Conservation (phyloP, 2,888 invertebrate genomes). For the Parnassius orleans region DNA sequence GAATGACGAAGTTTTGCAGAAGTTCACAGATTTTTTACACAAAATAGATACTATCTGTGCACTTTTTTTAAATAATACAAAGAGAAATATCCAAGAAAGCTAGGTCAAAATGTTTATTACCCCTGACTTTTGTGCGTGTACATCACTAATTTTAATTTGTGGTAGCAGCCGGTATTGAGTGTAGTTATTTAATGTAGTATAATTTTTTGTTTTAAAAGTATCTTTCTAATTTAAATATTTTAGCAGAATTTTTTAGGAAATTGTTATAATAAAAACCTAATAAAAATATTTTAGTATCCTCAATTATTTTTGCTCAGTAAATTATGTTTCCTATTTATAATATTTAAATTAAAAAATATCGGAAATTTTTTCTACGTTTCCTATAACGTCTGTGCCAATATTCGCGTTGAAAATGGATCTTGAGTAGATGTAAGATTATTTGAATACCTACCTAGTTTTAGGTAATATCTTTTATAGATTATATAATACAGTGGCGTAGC, state of each 20-base stretch:
- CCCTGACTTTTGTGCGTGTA: not conserved
- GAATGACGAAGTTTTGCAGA: constrained; percentile 3
- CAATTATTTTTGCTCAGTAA: constrained; percentile 23
- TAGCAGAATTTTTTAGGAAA: constrained; percentile 11
- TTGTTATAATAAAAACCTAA: not conserved
- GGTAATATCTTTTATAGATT: constrained; percentile 8
- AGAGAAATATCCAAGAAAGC: constrained; percentile 1
- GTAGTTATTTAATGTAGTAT: constrained; percentile 10
- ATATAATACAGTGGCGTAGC: too few relatives aligned
- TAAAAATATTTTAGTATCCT: constrained; percentile 13
- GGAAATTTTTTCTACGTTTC: constrained; percentile 14
- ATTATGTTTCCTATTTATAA: constrained; percentile 26
- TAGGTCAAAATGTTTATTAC: constrained; percentile 1
- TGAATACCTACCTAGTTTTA: constrained; percentile 14
- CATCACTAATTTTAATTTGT: constrained; percentile 4
- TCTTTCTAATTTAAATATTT: constrained; percentile 8
- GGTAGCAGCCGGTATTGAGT: constrained; percentile 21
- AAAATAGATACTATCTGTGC: too few relatives aligned
- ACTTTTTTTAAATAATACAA: not conserved
- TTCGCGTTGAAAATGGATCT: constrained; percentile 16
- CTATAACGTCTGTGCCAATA: constrained; percentile 26
- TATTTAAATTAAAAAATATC: constrained; percentile 7
- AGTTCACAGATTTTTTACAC: constrained; percentile 4
- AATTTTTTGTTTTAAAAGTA: constrained; percentile 2
- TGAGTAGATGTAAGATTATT: constrained; percentile 20